Evolutionary conservation across 2,888 invertebrate species (phyloP).

Genomic region (Hydropsyche betteni): DNA sequence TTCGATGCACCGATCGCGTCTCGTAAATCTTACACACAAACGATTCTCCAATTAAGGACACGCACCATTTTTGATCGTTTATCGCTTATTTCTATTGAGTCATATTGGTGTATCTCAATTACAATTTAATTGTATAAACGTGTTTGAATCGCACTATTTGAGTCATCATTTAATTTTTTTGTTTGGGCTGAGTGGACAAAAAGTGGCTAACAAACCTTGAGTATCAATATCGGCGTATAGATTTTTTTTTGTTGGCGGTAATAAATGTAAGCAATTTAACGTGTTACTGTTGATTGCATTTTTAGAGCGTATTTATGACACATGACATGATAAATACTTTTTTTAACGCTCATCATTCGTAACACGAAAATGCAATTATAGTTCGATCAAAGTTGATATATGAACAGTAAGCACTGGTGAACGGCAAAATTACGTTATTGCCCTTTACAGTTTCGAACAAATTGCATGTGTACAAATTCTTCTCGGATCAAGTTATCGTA

Average conservation of each 20-base stretch:
- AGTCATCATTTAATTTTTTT: slow-evolving; percentile 20
- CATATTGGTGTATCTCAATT: slow-evolving; percentile 17
- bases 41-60: slow-evolving; percentile 24
- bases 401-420: no score
- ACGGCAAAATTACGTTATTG: no score
- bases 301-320: slow-evolving; percentile 5
- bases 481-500: no score
- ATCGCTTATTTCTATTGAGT: slow-evolving; percentile 24
- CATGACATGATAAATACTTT: no score
- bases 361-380: no score
- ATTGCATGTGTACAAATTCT: no score
- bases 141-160: neutral
- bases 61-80: slow-evolving; percentile 18
- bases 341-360: no score
- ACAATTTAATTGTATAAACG: slow-evolving; percentile 26
- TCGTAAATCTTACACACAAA: neutral
- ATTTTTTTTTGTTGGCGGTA: slow-evolving; percentile 5
- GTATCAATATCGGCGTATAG: neutral
- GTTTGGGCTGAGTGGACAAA: slow-evolving; percentile 4
- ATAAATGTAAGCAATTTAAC: neutral
- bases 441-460: no score
- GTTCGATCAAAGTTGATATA: no score
- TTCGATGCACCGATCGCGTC: neutral
- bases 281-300: neutral
- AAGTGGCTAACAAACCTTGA: neutral